These are phyloP conservation scores for Bufo gargarizans DNA, from an alignment of 2,113 vertebrate species.

Conservation along the genomic window DNA sequence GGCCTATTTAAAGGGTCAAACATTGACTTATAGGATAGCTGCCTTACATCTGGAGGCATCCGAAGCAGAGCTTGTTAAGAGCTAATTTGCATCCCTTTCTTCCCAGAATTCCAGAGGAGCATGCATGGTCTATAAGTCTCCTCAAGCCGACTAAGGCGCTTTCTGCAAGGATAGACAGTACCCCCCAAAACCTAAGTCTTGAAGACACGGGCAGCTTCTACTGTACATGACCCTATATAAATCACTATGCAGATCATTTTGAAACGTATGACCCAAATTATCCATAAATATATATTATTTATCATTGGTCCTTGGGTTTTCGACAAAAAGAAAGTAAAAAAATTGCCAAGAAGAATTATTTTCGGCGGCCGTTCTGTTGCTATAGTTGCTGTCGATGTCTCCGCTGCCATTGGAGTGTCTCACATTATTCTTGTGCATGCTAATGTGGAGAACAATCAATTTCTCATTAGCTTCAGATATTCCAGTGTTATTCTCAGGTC, in stretches of 20 bases:
- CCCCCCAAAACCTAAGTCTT: too few species aligned
- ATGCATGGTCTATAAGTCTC: too few species aligned
- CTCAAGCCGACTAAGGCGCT: too few species aligned
- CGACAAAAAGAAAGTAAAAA: background rate
- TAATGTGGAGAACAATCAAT: conserved; percentile 45
- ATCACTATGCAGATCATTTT: background rate
- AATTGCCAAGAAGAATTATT: background rate
- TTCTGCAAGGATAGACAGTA: too few species aligned
- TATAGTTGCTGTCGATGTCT: too few species aligned
- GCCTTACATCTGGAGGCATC: too few species aligned
- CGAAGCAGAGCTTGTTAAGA: too few species aligned
- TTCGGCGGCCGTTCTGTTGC: background rate
- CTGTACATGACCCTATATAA: background rate
- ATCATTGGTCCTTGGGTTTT: background rate
- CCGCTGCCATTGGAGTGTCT: background rate
- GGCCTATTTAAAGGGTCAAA: too few species aligned
- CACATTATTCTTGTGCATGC: conserved; percentile 20
- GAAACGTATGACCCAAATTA: background rate
- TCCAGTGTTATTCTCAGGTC: conserved; percentile 29
- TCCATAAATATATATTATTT: background rate
- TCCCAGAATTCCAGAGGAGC: too few species aligned
- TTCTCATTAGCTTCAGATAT: conserved; percentile 45
- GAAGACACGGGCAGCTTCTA: too few species aligned
- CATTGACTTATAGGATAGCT: too few species aligned
- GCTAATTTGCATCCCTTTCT: too few species aligned